phyloP scores from a whole-genome alignment of 1,140 invertebrate species.

The Nebria ingens region DNA sequence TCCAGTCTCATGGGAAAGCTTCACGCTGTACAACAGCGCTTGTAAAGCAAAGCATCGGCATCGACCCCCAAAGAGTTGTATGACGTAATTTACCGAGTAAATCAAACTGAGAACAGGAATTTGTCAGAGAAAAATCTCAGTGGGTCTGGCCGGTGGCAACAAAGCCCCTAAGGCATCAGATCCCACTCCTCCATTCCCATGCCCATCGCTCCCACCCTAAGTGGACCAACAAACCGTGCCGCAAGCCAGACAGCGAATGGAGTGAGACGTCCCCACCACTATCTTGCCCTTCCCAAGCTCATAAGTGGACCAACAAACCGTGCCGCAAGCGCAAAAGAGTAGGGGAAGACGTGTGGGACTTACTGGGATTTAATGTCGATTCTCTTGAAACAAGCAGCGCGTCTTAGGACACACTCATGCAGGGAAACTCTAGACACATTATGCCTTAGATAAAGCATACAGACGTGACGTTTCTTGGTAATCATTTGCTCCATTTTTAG shows the following conservation, averaged over 20 bases:
- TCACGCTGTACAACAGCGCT: too few species aligned
- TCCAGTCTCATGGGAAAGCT: too few species aligned
- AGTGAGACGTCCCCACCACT: neutral
- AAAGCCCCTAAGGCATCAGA: neutral
- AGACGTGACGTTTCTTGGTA: slow-evolving; percentile 2
- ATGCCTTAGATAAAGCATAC: neutral
- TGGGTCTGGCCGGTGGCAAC: neutral
- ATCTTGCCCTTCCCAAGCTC: neutral
- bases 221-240: slow-evolving; percentile 7
- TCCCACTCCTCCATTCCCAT: neutral
- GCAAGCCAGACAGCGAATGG: neutral
- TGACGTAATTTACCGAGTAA: slow-evolving; percentile 7
- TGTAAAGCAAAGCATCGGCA: too few species aligned
- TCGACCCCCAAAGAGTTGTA: slow-evolving; percentile 6
- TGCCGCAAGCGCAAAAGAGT: neutral
- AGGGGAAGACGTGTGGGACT: slow-evolving; percentile 19
- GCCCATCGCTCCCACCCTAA: neutral
- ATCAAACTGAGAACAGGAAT: slow-evolving; percentile 9
- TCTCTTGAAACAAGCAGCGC: slow-evolving; percentile 21
- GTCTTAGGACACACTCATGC: neutral
- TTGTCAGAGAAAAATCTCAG: slow-evolving; percentile 8
- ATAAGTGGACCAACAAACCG: slow-evolving; percentile 6
- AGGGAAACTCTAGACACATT: slow-evolving; percentile 16
- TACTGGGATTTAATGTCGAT: slow-evolving; percentile 23
- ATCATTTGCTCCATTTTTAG: slow-evolving; percentile 1